phyloP scores from a whole-genome alignment of 2,797 vertebrate species.

The Serranus cabrilla region DNA sequence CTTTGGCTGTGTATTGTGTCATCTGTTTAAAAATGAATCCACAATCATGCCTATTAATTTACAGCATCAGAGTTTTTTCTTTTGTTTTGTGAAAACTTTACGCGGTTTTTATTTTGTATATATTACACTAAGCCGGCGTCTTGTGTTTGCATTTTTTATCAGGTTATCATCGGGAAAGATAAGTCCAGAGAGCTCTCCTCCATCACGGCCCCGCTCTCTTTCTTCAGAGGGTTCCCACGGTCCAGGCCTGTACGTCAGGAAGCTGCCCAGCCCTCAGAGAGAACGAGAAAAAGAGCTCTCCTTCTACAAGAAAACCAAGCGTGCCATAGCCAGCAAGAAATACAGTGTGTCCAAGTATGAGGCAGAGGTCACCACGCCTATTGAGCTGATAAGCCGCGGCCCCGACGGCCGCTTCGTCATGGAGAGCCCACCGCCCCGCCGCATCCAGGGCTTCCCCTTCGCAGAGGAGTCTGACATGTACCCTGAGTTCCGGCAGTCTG shows the following conservation, averaged over 20 bases:
- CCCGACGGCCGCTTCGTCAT: conserved; percentile 97
- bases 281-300: conserved; percentile 95
- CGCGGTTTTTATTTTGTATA: neutral
- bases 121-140: conserved; percentile 26
- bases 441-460: conserved; percentile 98
- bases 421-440: conserved; percentile 91
- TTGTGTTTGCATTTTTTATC: conserved; percentile 56
- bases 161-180: conserved; percentile 99
- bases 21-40: conserved; percentile 45
- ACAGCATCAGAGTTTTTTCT: conserved; percentile 27
- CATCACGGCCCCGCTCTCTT: conserved; percentile 84
- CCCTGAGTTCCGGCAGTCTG: conserved; percentile 98
- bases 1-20: conserved; percentile 68
- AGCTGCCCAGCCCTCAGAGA: conserved; percentile 93
- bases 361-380: conserved; percentile 96
- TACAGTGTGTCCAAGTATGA: conserved; percentile 98
- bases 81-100: conserved; percentile 20
- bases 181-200: conserved; percentile 96
- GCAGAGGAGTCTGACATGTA: conserved; percentile 99
- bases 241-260: conserved; percentile 92
- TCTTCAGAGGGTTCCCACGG: conserved; percentile 91
- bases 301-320: conserved; percentile 98
- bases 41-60: conserved; percentile 36
- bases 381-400: conserved; percentile 97
- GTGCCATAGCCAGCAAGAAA: conserved; percentile 98